Conservation (phyloP, 1,140 invertebrate genomes). For the Nasonia longicornis region DNA sequence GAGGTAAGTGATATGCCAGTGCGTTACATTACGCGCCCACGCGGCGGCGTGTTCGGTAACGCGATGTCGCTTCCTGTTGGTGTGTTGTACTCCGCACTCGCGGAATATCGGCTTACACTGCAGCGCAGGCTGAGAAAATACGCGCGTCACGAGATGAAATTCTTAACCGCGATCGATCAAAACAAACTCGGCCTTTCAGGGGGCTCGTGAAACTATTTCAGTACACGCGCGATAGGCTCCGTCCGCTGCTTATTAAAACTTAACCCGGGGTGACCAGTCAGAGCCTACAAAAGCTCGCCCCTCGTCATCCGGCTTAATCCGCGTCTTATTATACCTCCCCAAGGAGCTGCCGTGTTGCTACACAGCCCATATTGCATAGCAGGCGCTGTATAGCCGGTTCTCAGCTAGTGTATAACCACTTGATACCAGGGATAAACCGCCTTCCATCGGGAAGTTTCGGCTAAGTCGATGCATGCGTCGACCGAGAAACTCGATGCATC, state of each 20-base stretch:
- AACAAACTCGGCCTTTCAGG: too few relatives aligned
- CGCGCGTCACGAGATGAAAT: too few relatives aligned
- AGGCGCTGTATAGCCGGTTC: neutral
- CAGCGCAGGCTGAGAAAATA: neutral
- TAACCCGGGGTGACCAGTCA: neutral
- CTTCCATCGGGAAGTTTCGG: neutral
- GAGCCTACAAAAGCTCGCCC: neutral
- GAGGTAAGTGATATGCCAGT: neutral
- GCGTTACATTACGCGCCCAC: neutral
- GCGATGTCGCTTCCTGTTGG: too few relatives aligned
- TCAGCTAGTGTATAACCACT: neutral
- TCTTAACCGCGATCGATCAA: too few relatives aligned
- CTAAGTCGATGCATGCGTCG: neutral
- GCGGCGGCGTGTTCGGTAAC: too few relatives aligned
- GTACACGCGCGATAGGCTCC: neutral
- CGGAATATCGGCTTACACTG: neutral
- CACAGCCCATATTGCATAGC: neutral
- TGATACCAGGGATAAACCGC: neutral
- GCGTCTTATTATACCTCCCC: neutral
- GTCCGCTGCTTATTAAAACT: neutral
- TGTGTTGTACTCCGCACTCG: too few relatives aligned
- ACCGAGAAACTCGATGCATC: neutral
- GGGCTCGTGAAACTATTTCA: neutral
- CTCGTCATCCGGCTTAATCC: neutral
- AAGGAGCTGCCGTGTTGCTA: neutral